A percentile compares a stretch with the other conserved stretches of the same genome.
These are phyloP conservation scores for Caenorhabditis sp. DNA, from an alignment of 2,888 invertebrate species.

Conservation along the genomic window DNA sequence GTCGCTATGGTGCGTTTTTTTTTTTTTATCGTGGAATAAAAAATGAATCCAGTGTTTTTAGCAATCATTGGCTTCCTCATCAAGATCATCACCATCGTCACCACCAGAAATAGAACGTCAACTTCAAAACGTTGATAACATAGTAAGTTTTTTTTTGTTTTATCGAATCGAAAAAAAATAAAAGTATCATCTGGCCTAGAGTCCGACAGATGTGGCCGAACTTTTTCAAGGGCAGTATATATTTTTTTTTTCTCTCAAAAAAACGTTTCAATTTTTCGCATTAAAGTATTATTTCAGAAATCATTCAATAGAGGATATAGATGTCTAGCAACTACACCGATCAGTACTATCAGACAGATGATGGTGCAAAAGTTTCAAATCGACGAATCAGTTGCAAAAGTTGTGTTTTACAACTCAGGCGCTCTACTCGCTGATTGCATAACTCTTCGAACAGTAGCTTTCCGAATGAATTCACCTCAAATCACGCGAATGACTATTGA, in stretches of 20 bases:
- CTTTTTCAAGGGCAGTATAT: neutral
- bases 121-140: too few relatives aligned
- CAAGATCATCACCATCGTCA: too few relatives aligned
- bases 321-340: neutral
- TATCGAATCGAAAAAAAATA: too few relatives aligned
- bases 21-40: too few relatives aligned
- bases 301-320: neutral
- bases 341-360: neutral
- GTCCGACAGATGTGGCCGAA: too few relatives aligned
- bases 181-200: too few relatives aligned
- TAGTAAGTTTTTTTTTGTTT: too few relatives aligned
- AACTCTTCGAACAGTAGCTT: conserved; percentile 5
- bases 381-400: neutral
- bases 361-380: neutral
- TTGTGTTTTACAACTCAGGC: neutral
- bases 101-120: too few relatives aligned
- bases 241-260: neutral
- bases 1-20: neutral
- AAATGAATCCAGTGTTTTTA: too few relatives aligned
- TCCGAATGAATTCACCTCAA: neutral
- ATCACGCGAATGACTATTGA: neutral
- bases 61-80: too few relatives aligned
- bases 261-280: neutral
- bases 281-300: neutral
- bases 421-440: neutral